A percentile compares a stretch with the other conserved stretches of the same genome.
phyloP scores from a whole-genome alignment of 2,113 vertebrate species.

The Tylochromis polylepis region DNA sequence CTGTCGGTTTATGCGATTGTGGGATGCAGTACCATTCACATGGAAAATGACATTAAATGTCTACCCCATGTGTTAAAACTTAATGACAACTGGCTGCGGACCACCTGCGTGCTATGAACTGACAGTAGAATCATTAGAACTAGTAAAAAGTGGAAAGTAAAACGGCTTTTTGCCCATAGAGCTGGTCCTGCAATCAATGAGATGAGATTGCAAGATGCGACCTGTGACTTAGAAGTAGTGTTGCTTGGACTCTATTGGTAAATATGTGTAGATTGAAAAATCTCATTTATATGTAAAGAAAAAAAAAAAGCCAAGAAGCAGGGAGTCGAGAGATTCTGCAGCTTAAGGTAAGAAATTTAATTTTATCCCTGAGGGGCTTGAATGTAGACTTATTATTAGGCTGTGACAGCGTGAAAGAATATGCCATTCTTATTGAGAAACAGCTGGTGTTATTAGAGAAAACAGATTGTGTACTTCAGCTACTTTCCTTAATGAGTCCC shows the following conservation, averaged over 20 bases:
- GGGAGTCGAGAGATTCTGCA: background rate
- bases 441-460: background rate
- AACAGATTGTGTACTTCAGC: background rate
- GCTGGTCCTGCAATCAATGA: background rate
- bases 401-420: background rate
- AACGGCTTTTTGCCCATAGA: background rate
- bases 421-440: background rate
- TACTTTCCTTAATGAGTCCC: background rate
- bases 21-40: background rate
- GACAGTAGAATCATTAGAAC: background rate
- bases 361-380: background rate
- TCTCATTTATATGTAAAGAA: too few species aligned
- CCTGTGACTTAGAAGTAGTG: background rate
- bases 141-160: background rate
- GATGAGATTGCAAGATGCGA: background rate
- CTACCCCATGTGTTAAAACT: background rate
- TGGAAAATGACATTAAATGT: background rate
- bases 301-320: background rate
- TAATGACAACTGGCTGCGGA: background rate
- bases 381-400: background rate
- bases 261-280: background rate
- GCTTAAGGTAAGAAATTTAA: background rate
- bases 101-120: fast-evolving
- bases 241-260: background rate
- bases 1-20: background rate